Percentiles rank a stretch among this genome's conserved stretches.
Conservation (phyloP, 2,888 invertebrate species). For the Drosophila ustulata region DNA sequence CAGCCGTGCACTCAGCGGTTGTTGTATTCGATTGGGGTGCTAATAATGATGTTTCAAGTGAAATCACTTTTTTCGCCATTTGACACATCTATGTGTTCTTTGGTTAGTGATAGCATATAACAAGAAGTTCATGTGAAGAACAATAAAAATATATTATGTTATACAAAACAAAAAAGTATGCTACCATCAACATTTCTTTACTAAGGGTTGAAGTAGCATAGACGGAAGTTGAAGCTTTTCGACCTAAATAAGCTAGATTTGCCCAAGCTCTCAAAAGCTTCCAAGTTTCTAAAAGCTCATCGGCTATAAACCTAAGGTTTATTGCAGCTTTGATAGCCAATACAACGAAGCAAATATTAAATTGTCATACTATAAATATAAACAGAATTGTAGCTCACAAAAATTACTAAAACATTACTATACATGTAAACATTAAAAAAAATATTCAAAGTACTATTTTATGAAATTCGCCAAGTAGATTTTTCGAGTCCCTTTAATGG, state of each 20-base stretch:
- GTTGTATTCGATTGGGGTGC: no score
- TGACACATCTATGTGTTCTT: no score
- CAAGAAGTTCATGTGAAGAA: no score
- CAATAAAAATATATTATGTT: neutral
- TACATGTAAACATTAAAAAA: no score
- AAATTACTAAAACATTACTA: neutral
- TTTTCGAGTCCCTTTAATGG: neutral
- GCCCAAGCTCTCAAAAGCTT: conserved; percentile 30
- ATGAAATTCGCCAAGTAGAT: neutral
- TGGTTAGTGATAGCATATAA: no score
- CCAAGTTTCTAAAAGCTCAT: conserved; percentile 4
- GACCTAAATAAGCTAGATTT: neutral
- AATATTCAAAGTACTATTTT: neutral
- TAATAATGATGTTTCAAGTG: no score
- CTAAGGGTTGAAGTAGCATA: conserved; percentile 9
- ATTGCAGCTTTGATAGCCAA: neutral
- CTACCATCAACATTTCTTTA: neutral
- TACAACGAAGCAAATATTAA: conserved; percentile 32
- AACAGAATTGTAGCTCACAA: neutral
- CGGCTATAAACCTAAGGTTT: neutral
- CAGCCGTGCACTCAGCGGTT: no score
- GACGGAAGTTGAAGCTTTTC: conserved; percentile 12
- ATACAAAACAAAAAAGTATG: neutral
- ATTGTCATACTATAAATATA: conserved; percentile 24
- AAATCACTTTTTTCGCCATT: no score